Base-by-base conservation (phyloP, 1,140 invertebrate species). In the Drosophila kurseongensis region DNA sequence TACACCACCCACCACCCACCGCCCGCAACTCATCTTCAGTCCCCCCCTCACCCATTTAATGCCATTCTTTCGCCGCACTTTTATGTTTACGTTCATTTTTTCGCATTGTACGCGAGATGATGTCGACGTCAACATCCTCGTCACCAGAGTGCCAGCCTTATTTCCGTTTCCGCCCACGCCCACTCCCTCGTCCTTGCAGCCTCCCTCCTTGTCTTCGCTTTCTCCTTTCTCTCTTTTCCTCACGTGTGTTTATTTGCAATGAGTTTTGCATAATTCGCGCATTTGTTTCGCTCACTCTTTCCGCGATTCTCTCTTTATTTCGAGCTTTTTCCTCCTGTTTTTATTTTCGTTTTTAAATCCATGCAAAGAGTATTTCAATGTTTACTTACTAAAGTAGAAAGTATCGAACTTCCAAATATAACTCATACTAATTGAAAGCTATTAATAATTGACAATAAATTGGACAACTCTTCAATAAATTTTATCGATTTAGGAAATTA, bases 191-290 rank as follows among this genome's bases (percentile, higher is more conserved):
- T 47, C 18, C 42, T 47, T 27, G 8, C 23, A 6, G 29, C 6
- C 29, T 35, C 41, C 23, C 23, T 41, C 6, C 38, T 29, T 27
- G 47, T 50, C 50, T 65, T 16, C 2, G 40, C 56, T 29, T 16
- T 10, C 18, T 32, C 47, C 35, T 10, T 27, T 16, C 1, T 45
- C 59, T 60, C 44, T 13, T 48, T 47, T 16, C 18, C 55, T 58
- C 62, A 35, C 60, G 60, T 80, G 58, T 88, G 84, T 88, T 88
- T 88, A 88, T 86, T 86, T 86, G 75, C 84, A 83, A 80, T 88
- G 84, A 88, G 84, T 84, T 88, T 89, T 88, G 84, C 84, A 88
- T 88, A 88, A 88, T 88, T 88, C 80, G 80, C 84, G 84, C 84
- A 88, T 88, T 88, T 88, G 84, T 84, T 89, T 84, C 80, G 84